Base-by-base conservation (phyloP, 2,113 vertebrate species). In the Pterophyllum scalare region DNA sequence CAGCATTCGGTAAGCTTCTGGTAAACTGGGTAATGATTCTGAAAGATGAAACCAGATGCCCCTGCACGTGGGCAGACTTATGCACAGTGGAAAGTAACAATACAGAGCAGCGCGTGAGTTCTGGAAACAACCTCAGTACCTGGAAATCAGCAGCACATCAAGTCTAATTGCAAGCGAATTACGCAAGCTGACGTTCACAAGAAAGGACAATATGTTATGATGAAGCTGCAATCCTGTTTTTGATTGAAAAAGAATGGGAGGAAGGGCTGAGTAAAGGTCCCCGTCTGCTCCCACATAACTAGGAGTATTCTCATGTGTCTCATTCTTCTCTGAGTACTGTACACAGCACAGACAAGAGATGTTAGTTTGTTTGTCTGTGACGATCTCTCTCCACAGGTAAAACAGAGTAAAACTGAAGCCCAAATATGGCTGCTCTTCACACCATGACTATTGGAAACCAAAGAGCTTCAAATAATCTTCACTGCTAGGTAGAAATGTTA, bases 261-360 rank as follows among this genome's bases (percentile, higher is more conserved):
- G 40, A 75, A 75, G 77, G 2, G 15, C 17, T 8, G 65, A 35
- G 14, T 19, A 10, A 80, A 75, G 9, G 40, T 40, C 77, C 10
- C 22, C 59, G 12, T 3, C 43, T 64, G 76, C 56, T 72, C 20
- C 7, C 0, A 8, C 0, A 8, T 38, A 15, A 46, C 1, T 40
- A 24, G 17, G 3, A 12, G 8, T 62, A 14, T 15, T 11, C 13
- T 64, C 17, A 14, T 5, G 10, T 20, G 59, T 5, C 2, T 72
- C 5, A 62, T 82, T 72, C 75, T 12, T 84, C 26, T 49, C n/a
- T 75, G 80, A 75, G 1, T 7, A n/a, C n/a, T n/a, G n/a, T n/a
- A 7, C 38, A 58, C n/a, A 75, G 31, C n/a, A 33, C 28, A 70
- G 4, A 49, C 4, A 22, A 3, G 54, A 83, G 8, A 56, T n/a